Base-by-base conservation (phyloP, 2,797 vertebrate genomes). In the Arnoldichthys spilopterus region DNA sequence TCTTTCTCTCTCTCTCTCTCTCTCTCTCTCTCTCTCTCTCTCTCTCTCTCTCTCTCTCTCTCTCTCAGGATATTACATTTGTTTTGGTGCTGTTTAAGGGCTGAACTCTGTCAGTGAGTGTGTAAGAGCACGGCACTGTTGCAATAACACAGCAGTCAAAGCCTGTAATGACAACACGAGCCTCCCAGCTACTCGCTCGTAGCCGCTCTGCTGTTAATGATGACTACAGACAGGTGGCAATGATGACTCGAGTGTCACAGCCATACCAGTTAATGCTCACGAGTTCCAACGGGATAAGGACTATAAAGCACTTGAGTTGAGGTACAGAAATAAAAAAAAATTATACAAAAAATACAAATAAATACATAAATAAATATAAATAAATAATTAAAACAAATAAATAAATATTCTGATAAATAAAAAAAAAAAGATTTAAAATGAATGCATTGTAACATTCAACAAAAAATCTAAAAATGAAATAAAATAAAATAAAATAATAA, bases 91-190 rank as follows among this genome's bases (percentile, higher is more conserved):
- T 58, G 76, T 74, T 79, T 81, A 77, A 68, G 76, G 75, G 73
- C 51, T 80, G 79, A 85, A 82, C 81, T 81, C 66, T 77, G 76
- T 84, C 76, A 74, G 47, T 53, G 73, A 93, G 93, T 95, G 94
- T 95, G 80, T 84, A 82, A 73, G 76, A 68, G 64, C 34, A 73
- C 82, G 82, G 80, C 80, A 82, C 59, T 68, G 72, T 76, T 69
- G 74, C 80, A 84, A 82, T 77, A 82, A 82, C 43, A 77, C 56
- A 76, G 54, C 59, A 82, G 78, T 81, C 80, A 74, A 80, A 82
- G 71, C 47, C 18, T 43, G 77, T 64, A 72, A 68, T 69, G 64
- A 84, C 77, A 79, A 77, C 79, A 83, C 72, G 64, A 77, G 67
- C 75, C 43, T 54, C 40, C 54, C 40, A 64, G 68, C 18, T 51